Evolutionary conservation across 2,797 vertebrate genomes (phyloP), one percentile per base, ranked within the genome.

Genomic region (Sebastiscus albofasciatus): DNA sequence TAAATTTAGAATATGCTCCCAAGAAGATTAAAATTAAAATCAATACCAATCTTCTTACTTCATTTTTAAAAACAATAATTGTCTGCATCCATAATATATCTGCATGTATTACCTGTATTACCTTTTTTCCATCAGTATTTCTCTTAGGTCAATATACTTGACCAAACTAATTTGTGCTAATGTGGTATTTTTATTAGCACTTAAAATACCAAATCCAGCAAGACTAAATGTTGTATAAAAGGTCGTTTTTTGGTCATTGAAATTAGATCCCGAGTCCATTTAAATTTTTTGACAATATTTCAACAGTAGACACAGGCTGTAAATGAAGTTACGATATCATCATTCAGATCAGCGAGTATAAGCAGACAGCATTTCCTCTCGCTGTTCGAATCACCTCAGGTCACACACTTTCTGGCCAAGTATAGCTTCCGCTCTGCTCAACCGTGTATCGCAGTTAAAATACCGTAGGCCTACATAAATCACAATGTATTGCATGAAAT

Each of bases 391-490:
- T 66, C 22, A 78, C 93, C 88, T 85, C 94, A 89, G 92, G 94
- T 64, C 66, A 79, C 90, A 87, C 91, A 85, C 87, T 93, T 89
- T 92, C 89, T 91, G 61, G 72, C 93, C 95, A 88, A 92, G 92
- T 62, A 42, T 42, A 66, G 67, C 80, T 86, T 84, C 82, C 75
- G 86, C 76, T 90, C 56, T 75, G 34, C 74, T 81, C 69, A 77
- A 73, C 79, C 76, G 66, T 78, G 86, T 76, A 73, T 67, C 29
- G 33, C 61, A 56, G 29, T 75, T 84, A 60, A 90, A 86, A 84
- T 79, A 80, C 77, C 80, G 64, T 61, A 49, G 67, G 13, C 70
- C 56, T 13, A 31, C 64, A 83, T 86, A 89, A 91, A 91, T 90
- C 88, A 84, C 72, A 72, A 29, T 49, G 72, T 65, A 76, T 42